These are phyloP conservation scores for Blastobasis lacticolella DNA, from an alignment of 2,888 invertebrate species.

Conservation along the genomic window DNA sequence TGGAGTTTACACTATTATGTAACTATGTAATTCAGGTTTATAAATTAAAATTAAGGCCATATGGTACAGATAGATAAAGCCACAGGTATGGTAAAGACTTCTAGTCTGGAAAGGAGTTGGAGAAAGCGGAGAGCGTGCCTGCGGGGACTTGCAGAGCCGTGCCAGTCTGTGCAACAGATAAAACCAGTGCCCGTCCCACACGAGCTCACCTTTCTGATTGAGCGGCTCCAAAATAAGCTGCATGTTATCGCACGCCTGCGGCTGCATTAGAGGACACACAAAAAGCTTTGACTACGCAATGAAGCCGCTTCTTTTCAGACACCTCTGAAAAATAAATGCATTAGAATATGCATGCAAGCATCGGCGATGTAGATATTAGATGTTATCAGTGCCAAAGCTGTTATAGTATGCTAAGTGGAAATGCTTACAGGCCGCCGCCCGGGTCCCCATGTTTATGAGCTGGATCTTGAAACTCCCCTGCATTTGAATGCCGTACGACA, in stretches of 20 bases:
- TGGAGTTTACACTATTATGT: no score
- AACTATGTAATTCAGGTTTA: no score
- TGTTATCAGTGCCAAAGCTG: constrained; percentile 22
- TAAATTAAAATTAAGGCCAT: background rate
- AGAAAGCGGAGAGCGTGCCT: constrained; percentile 31
- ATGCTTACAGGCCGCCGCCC: constrained; percentile 92
- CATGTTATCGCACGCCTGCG: constrained; percentile 46
- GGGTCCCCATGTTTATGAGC: constrained; percentile 90
- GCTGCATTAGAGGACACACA: constrained; percentile 60
- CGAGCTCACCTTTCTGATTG: constrained; percentile 67
- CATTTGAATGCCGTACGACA: constrained; percentile 62
- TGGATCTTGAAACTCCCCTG: constrained; percentile 81
- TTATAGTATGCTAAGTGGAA: constrained; percentile 12
- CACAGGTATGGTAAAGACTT: constrained; percentile 8
- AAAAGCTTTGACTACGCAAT: constrained; percentile 64
- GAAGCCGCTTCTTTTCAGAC: constrained; percentile 40
- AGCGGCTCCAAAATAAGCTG: constrained; percentile 58
- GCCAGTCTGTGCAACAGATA: constrained; percentile 28
- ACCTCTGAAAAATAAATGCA: constrained; percentile 69
- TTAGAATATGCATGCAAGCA: constrained; percentile 62
- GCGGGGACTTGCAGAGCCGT: constrained; percentile 24
- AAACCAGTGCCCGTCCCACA: constrained; percentile 30
- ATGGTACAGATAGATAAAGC: background rate
- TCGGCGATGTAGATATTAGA: constrained; percentile 1
- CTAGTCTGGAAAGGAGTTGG: constrained; percentile 11